Conservation (phyloP, 2,888 invertebrate species). For the Cheilosia impressa region DNA sequence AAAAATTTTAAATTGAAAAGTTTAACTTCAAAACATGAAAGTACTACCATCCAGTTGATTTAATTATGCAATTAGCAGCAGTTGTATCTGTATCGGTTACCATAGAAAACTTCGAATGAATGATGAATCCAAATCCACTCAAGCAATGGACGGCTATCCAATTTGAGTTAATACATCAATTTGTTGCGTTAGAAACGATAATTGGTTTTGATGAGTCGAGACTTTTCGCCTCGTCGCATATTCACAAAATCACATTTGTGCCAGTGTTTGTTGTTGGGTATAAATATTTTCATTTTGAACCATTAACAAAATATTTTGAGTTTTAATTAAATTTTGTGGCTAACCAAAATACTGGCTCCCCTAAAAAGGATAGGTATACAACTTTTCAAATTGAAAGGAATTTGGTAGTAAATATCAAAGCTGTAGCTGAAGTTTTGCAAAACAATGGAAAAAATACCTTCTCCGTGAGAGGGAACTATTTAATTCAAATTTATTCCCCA, state of each 20-base stretch:
- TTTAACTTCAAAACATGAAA: conserved; percentile 4
- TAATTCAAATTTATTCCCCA: background rate
- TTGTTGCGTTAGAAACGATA: background rate
- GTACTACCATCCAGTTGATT: conserved; percentile 5
- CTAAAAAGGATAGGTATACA: background rate
- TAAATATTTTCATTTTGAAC: no score
- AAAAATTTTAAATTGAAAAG: conserved; percentile 32
- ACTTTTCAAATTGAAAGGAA: background rate
- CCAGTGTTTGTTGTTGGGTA: background rate
- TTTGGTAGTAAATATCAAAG: background rate
- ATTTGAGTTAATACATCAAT: background rate
- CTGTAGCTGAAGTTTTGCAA: background rate
- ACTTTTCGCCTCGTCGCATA: background rate
- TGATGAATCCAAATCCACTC: conserved; percentile 1
- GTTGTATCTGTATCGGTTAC: conserved; percentile 22
- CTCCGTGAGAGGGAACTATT: conserved; percentile 12
- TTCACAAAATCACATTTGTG: background rate
- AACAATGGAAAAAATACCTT: background rate
- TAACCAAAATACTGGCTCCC: background rate
- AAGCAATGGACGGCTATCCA: background rate
- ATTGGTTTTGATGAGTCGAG: background rate
- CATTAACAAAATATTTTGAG: no score
- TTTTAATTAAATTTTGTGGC: no score
- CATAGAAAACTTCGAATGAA: conserved; percentile 6
- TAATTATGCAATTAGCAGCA: conserved; percentile 34